Conservation (phyloP, 2,797 vertebrate genomes). For the Cirrhinus mrigala region DNA sequence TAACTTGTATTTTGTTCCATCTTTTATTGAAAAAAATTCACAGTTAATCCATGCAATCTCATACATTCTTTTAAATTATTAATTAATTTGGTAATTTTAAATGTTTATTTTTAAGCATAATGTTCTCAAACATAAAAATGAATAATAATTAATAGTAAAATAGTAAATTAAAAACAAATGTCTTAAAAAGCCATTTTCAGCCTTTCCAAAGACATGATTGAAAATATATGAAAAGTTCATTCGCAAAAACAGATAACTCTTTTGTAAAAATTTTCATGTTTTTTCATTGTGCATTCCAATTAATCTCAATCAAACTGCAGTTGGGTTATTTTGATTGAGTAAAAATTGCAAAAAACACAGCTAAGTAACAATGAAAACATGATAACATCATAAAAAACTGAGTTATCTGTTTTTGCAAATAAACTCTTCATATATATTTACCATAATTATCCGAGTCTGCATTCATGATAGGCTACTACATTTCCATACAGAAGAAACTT, state of each 20-base stretch:
- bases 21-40: background rate
- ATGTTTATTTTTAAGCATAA: conserved; percentile 33
- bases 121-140: background rate
- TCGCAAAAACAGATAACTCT: too few species aligned
- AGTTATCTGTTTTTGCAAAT: too few species aligned
- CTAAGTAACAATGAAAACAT: too few species aligned
- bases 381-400: too few species aligned
- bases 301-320: too few species aligned
- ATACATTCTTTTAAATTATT: background rate
- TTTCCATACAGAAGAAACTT: background rate
- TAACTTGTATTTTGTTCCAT: background rate
- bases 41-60: background rate
- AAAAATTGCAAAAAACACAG: too few species aligned
- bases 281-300: too few species aligned
- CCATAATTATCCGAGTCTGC: background rate
- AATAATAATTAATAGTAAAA: conserved; percentile 26
- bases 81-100: conserved; percentile 74
- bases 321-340: too few species aligned
- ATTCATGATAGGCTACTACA: background rate
- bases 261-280: too few species aligned
- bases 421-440: background rate
- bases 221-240: too few species aligned
- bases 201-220: background rate
- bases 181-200: background rate
- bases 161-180: background rate